Percentiles rank a stretch among this genome's conserved stretches.
Evolutionary conservation across 2,888 invertebrate species (phyloP).

Genomic region (Corbicula japonica): DNA sequence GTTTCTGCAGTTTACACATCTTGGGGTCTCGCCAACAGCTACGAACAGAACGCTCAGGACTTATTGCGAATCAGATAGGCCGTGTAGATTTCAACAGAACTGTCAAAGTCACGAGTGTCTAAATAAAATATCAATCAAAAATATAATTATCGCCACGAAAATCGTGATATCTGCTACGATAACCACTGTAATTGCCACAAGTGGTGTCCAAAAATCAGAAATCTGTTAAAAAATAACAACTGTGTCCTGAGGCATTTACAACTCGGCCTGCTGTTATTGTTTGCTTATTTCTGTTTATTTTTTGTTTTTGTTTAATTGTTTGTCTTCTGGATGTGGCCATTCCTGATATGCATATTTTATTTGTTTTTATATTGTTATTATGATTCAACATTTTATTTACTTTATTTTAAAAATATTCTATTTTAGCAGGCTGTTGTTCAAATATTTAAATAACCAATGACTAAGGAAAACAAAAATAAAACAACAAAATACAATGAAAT

Average conservation of each 20-base stretch:
- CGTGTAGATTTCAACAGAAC: slow-evolving; percentile 39
- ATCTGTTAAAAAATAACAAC: slow-evolving; percentile 14
- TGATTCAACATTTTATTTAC: too few relatives aligned
- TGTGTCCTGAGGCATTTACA: neutral
- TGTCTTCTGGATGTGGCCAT: neutral
- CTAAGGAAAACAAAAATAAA: too few relatives aligned
- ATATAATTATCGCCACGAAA: slow-evolving; percentile 40
- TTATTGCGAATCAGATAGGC: slow-evolving; percentile 23
- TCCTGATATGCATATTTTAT: too few relatives aligned
- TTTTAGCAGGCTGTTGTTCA: too few relatives aligned
- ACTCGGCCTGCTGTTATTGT: neutral
- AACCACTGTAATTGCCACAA: slow-evolving; percentile 27
- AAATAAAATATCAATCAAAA: slow-evolving; percentile 69
- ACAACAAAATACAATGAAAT: too few relatives aligned
- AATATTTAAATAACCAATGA: too few relatives aligned
- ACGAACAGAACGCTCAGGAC: neutral
- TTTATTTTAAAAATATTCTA: too few relatives aligned
- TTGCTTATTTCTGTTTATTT: neutral
- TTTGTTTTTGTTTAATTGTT: neutral
- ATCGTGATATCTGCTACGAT: slow-evolving; percentile 29
- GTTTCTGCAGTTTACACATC: too few relatives aligned
- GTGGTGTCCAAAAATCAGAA: slow-evolving; percentile 11
- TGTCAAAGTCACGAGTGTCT: slow-evolving; percentile 67
- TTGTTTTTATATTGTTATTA: too few relatives aligned
- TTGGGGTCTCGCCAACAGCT: slow-evolving; percentile 6